These are phyloP conservation scores for Chloroceryle aenea DNA, from an alignment of 2,113 vertebrate species.

Conservation along the genomic window DNA sequence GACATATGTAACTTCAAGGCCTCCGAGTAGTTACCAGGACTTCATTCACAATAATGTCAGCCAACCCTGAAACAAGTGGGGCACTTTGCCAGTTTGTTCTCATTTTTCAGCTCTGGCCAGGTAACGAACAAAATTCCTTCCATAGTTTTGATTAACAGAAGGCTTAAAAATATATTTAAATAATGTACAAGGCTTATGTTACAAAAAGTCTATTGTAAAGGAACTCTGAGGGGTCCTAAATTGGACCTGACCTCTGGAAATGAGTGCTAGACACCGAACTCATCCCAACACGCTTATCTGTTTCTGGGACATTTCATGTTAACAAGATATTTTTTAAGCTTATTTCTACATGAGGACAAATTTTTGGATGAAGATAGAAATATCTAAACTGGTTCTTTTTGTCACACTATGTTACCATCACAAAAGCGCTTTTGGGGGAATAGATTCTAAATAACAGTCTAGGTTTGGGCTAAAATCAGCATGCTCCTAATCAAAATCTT, in stretches of 20 bases:
- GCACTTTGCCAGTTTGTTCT: neutral
- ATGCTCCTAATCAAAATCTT: neutral
- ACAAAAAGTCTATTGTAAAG: neutral
- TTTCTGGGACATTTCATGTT: neutral
- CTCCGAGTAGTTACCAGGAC: neutral
- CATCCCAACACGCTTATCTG: neutral
- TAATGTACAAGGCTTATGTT: neutral
- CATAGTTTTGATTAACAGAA: neutral
- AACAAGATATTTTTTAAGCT: neutral
- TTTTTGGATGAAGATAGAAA: constrained; percentile 1
- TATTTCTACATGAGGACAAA: neutral
- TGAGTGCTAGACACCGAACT: neutral
- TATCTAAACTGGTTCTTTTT: constrained; percentile 28
- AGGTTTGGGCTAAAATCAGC: constrained; percentile 15
- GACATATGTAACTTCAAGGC: neutral
- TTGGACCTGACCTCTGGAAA: neutral
- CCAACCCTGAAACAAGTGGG: neutral
- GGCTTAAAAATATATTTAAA: neutral
- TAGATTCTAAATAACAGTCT: constrained; percentile 15
- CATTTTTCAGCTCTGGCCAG: neutral
- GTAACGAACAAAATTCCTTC: neutral
- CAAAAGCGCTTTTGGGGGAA: constrained; percentile 44
- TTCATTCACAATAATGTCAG: neutral
- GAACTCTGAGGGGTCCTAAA: neutral
- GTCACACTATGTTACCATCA: constrained; percentile 39